These are phyloP conservation scores for Sphyrna mokarran DNA, from an alignment of 2,113 vertebrate species.

Conservation along the genomic window DNA sequence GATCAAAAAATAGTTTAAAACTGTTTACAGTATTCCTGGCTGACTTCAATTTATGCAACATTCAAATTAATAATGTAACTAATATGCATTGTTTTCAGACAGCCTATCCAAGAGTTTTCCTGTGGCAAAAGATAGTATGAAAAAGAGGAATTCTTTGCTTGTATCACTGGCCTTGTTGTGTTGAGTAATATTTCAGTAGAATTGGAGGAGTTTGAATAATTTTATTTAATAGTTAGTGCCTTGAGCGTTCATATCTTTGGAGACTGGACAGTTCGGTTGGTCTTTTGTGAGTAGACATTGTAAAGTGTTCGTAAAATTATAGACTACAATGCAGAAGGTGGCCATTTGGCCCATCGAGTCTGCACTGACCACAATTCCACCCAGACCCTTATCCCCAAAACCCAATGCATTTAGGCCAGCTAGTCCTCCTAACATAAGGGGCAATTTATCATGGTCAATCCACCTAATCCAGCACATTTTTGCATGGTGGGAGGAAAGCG, in stretches of 20 bases:
- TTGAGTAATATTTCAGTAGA: neutral
- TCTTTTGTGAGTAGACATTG: neutral
- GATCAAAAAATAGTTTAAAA: neutral
- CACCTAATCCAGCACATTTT: no score
- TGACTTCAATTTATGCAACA: neutral
- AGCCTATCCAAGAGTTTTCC: neutral
- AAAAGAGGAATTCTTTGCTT: neutral
- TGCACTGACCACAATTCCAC: no score
- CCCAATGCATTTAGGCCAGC: no score
- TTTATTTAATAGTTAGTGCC: neutral
- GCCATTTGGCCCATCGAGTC: no score
- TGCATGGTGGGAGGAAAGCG: no score
- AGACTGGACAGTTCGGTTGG: neutral
- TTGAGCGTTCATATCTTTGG: neutral
- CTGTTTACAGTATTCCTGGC: neutral
- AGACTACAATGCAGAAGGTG: no score
- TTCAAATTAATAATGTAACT: neutral
- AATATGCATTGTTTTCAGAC: neutral
- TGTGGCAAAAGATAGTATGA: neutral
- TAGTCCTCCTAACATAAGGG: no score
- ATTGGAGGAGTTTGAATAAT: neutral
- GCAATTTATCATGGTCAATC: no score
- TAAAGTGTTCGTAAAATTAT: no score
- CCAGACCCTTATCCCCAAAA: no score
- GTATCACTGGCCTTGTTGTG: no score